A percentile compares a stretch with the other conserved stretches of the same genome.
Evolutionary conservation across 2,797 vertebrate species (phyloP).

Genomic region (Danio kyathit): DNA sequence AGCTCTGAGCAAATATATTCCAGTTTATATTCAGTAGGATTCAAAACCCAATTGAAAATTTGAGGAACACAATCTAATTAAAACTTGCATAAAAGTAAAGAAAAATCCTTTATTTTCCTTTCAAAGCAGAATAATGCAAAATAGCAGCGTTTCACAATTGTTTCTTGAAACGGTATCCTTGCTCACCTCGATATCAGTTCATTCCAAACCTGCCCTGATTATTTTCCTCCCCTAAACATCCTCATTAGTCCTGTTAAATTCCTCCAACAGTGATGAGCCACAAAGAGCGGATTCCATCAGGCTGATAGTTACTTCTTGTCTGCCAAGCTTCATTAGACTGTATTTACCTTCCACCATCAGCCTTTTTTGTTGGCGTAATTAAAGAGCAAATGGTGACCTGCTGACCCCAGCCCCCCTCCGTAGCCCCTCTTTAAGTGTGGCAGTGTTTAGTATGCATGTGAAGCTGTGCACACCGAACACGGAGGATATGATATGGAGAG

Average conservation of each 20-base stretch:
- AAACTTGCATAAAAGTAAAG: neutral
- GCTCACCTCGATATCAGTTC: constrained; percentile 4
- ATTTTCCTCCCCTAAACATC: constrained; percentile 27
- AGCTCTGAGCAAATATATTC: constrained; percentile 20
- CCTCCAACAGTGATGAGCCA: constrained; percentile 27
- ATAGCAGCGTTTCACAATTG: neutral
- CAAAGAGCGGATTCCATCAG: constrained; percentile 57
- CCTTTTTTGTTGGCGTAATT: constrained; percentile 76
- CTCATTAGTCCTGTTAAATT: constrained; percentile 36
- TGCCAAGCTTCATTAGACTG: constrained; percentile 71
- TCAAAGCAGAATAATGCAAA: neutral
- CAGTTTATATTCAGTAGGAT: constrained; percentile 1
- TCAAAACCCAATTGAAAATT: constrained; percentile 9
- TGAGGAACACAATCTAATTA: neutral
- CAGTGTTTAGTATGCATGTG: constrained; percentile 61
- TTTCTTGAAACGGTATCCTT: neutral
- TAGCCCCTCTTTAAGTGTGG: constrained; percentile 40
- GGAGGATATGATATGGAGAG: constrained; percentile 52
- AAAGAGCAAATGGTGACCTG: constrained; percentile 72
- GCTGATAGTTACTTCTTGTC: constrained; percentile 59
- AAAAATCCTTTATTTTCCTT: neutral
- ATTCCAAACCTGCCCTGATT: constrained; percentile 7
- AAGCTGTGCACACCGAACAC: constrained; percentile 44
- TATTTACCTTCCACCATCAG: constrained; percentile 70
- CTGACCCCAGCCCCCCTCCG: constrained; percentile 38